Conservation (phyloP, 2,888 invertebrate species). For the Autographa pulchrina region DNA sequence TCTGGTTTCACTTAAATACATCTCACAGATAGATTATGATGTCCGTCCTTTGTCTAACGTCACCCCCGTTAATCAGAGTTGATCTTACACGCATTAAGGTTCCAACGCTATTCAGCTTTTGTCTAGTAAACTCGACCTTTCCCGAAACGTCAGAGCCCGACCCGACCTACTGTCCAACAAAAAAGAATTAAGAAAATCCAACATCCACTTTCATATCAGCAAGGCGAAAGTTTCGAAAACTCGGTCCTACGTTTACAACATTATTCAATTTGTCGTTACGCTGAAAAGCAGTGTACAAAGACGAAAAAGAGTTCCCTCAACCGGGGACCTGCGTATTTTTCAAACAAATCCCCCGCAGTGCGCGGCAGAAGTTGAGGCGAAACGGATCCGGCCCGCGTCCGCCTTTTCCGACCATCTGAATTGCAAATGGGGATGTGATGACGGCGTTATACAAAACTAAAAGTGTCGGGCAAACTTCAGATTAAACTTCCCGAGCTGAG, state of each 20-base stretch:
- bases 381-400: slow-evolving; percentile 73
- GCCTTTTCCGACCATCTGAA: slow-evolving; percentile 88
- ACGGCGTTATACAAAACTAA: slow-evolving; percentile 87
- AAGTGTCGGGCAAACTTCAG: slow-evolving; percentile 88
- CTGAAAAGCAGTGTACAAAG: slow-evolving; percentile 74
- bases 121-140: slow-evolving; percentile 42
- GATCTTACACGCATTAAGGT: slow-evolving; percentile 52
- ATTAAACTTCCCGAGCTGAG: slow-evolving; percentile 83
- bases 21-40: slow-evolving; percentile 57
- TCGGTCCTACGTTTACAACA: slow-evolving; percentile 69
- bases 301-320: slow-evolving; percentile 72
- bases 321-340: slow-evolving; percentile 82
- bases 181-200: slow-evolving; percentile 58
- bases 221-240: slow-evolving; percentile 61
- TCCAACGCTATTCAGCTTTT: slow-evolving; percentile 37
- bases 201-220: slow-evolving; percentile 53
- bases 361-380: slow-evolving; percentile 79
- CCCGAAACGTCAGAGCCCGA: slow-evolving; percentile 20
- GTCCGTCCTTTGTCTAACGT: slow-evolving; percentile 56
- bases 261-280: slow-evolving; percentile 84
- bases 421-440: slow-evolving; percentile 87
- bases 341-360: slow-evolving; percentile 78
- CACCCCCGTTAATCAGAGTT: slow-evolving; percentile 54
- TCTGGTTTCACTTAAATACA: slow-evolving; percentile 59
- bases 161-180: slow-evolving; percentile 49